A percentile compares a stretch with the other conserved stretches of the same genome.
Conservation (phyloP, 2,797 vertebrate species). For the Ispidina picta region DNA sequence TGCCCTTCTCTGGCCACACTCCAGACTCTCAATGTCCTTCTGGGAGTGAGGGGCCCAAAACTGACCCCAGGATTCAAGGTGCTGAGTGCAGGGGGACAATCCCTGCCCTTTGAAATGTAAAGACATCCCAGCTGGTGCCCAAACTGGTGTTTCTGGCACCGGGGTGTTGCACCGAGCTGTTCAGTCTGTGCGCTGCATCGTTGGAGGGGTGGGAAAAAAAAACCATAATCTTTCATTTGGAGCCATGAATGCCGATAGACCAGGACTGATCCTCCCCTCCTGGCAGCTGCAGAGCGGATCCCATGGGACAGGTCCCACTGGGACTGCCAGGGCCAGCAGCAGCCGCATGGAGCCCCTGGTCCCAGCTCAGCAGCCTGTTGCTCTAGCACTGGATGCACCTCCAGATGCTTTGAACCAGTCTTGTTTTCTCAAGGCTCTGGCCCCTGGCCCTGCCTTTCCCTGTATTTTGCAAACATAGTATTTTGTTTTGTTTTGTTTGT, state of each 20-base stretch:
- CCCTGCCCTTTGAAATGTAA: neutral
- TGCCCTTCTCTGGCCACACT: too few species aligned
- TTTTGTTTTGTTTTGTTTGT: conserved; percentile 7
- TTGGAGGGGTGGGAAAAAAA: too few species aligned
- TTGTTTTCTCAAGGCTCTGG: neutral
- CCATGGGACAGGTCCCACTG: neutral
- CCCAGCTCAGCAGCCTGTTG: rapidly evolving
- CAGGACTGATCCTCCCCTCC: neutral
- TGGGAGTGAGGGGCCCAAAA: neutral
- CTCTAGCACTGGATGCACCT: neutral
- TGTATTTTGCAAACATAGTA: neutral
- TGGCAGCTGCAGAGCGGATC: neutral
- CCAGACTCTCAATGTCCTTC: neutral
- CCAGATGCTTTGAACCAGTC: neutral
- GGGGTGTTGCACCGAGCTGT: rapidly evolving
- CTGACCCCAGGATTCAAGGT: neutral
- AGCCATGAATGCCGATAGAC: neutral
- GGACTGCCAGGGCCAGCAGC: neutral
- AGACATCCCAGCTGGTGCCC: neutral
- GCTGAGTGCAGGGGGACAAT: neutral
- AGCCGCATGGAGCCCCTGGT: rapidly evolving
- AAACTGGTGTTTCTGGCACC: neutral
- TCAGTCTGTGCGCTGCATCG: neutral
- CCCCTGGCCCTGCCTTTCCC: neutral
- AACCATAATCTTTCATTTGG: neutral